Conservation (phyloP, 1,140 invertebrate genomes). For the Caenorhabditis elegans region WBcel235 BX284603.4:13171001-13171500, state of each 20-base stretch:
- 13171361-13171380: constrained; percentile 57
- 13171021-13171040: constrained; percentile 53
- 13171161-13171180: constrained; percentile 55
- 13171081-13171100: constrained; percentile 48
- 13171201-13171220: constrained; percentile 52
- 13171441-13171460: neutral
- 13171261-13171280: constrained; percentile 56
- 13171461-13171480: constrained; percentile 51
- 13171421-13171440: constrained; percentile 42
- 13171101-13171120: constrained; percentile 57
- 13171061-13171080: constrained; percentile 54
- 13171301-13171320: neutral
- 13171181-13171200: constrained; percentile 49
- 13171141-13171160: constrained; percentile 54
- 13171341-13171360: constrained; percentile 47
- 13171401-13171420: constrained; percentile 47
- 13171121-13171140: constrained; percentile 57
- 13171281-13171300: constrained; percentile 30
- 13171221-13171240: constrained; percentile 52
- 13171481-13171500: constrained; percentile 56
- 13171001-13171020: constrained; percentile 53
- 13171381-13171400: constrained; percentile 54
- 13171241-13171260: constrained; percentile 57
- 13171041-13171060: constrained; percentile 54
- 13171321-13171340: constrained; percentile 42